Conservation (phyloP, 2,113 vertebrate species). For the Xenopus borealis region DNA sequence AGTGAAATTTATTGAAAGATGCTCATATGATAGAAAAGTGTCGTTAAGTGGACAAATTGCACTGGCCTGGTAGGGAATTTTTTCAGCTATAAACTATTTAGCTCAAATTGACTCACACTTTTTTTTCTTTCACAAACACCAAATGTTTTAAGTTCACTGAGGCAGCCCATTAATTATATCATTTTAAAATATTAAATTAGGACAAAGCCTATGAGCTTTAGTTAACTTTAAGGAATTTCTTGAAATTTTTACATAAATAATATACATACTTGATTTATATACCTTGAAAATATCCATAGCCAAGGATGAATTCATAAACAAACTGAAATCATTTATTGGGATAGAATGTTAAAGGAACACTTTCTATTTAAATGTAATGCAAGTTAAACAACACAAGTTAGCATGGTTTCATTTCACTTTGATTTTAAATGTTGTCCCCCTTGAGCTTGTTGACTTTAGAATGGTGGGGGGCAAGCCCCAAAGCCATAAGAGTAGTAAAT, state of each 20-base stretch:
- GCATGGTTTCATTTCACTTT: too few relatives aligned
- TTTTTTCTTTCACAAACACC: constrained; percentile 53
- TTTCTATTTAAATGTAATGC: too few relatives aligned
- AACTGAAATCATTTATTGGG: background rate
- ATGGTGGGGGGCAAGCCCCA: too few relatives aligned
- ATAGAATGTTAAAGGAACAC: too few relatives aligned
- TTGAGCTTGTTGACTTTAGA: too few relatives aligned
- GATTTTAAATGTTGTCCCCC: too few relatives aligned
- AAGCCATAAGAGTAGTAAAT: too few relatives aligned
- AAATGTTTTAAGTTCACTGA: constrained; percentile 65
- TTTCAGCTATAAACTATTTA: constrained; percentile 57
- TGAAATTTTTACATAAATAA: constrained; percentile 15
- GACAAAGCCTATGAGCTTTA: constrained; percentile 10
- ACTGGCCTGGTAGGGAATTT: constrained; percentile 54
- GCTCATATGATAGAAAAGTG: constrained; percentile 16
- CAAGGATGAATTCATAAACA: constrained; percentile 7
- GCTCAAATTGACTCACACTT: constrained; percentile 44
- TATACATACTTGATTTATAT: constrained; percentile 5
- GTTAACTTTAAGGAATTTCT: background rate
- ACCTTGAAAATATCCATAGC: constrained; percentile 8
- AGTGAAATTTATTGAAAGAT: constrained; percentile 19
- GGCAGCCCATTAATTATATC: constrained; percentile 58
- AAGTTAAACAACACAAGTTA: too few relatives aligned
- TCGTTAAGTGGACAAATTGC: constrained; percentile 54
- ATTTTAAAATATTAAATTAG: constrained; percentile 14